Base-by-base conservation (phyloP, 1,140 invertebrate species). In the Drosophila aff. region DNA sequence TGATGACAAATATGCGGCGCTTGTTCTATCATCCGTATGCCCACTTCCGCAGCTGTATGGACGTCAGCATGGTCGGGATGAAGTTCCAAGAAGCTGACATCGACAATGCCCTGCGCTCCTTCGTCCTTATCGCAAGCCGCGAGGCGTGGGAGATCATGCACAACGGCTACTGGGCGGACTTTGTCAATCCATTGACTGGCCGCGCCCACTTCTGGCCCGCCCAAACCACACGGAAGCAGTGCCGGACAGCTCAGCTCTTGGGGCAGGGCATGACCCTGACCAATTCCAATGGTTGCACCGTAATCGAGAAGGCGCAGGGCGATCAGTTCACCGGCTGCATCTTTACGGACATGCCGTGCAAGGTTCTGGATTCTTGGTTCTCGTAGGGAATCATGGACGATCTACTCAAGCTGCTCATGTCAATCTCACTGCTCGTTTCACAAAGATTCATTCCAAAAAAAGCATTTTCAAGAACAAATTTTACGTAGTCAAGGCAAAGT, bases 101-200 rank as follows among this genome's bases (percentile, higher is more conserved):
- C 11, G 64, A 90, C 16, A 47, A 15, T 2, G 81, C 85, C 18
- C 65, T 90, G 6, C 75, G 79, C 4, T 53, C 61, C 4, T 90
- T 90, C n/a, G 53, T 90, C 0, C 36, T 69, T 0, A 58, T 85
- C 4, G 85, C 81, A 2, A 46, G 46, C 3, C 40, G 58, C 23
- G 76, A 76, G 43, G 67, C 67, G 0, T 18, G 43, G 3, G 57
- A 81, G 7, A 71, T 90, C 3, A 57, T 74, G 38, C 10, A 68
- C 9, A 53, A 68, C 7, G 85, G 85, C 15, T 90, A 72, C 46
- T 90, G 85, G 85, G 69, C 82, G 11, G 85, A 90, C 40, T 90
- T 90, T 55, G 21, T 90, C 9, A 90, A 90, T 52, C 85, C 85
- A 8, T 52, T 79, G 13, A 85, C 86, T 7, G 85, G 85, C 7